These are phyloP conservation scores for Orius insidiosus DNA, from an alignment of 1,140 invertebrate species.

Conservation along the genomic window DNA sequence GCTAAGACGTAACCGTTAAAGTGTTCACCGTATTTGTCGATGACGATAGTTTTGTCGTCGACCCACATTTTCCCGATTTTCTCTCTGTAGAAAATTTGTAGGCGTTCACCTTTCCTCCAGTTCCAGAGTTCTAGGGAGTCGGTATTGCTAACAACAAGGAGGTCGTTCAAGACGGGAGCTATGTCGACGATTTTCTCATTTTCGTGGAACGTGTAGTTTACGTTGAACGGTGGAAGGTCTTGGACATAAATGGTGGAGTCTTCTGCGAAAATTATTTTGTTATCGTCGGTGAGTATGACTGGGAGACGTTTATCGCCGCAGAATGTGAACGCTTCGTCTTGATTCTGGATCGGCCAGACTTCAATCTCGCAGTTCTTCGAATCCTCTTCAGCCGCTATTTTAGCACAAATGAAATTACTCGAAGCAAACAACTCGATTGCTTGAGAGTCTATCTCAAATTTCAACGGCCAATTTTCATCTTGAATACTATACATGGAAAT, in stretches of 20 bases:
- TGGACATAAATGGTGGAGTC: background rate
- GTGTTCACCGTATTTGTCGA: background rate
- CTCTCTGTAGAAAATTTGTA: conserved; percentile 24
- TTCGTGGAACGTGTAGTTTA: too few relatives aligned
- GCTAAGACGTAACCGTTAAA: background rate
- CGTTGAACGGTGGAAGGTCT: background rate
- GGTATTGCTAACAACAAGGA: conserved; percentile 30
- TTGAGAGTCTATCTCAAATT: background rate
- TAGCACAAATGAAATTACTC: conserved; percentile 6
- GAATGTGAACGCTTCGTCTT: background rate
- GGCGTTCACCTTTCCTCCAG: conserved; percentile 28
- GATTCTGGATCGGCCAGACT: conserved; percentile 7
- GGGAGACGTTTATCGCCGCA: background rate
- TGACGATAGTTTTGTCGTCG: conserved; percentile 15
- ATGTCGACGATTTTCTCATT: too few relatives aligned
- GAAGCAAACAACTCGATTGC: background rate
- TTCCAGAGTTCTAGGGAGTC: conserved; percentile 33
- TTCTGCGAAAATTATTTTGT: conserved; percentile 5
- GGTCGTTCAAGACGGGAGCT: too few relatives aligned
- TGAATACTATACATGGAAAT: background rate
- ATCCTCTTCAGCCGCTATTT: background rate
- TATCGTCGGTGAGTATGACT: background rate
- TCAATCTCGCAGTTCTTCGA: conserved; percentile 2
- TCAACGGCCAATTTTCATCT: background rate
- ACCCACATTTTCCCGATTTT: conserved; percentile 23